Evolutionary conservation across 2,797 vertebrate genomes (phyloP).

Genomic region (Argentina silus): DNA sequence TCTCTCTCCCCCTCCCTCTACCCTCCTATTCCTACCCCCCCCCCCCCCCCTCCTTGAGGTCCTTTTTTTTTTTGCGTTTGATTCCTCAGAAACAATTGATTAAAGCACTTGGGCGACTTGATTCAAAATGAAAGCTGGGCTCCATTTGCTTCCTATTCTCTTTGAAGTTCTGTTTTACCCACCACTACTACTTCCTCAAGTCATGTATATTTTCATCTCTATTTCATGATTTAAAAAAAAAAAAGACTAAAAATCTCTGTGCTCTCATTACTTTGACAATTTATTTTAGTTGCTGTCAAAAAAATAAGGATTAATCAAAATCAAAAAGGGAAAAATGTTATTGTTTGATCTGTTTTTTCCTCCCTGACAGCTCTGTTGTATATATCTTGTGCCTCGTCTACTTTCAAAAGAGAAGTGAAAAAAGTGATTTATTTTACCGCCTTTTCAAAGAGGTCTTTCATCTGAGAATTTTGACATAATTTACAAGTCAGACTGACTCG

Average conservation of each 20-base stretch:
- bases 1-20: not conserved
- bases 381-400: conserved; percentile 53
- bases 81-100: conserved; percentile 76
- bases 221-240: conserved; percentile 61
- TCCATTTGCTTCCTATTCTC: conserved; percentile 70
- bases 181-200: conserved; percentile 61
- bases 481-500: conserved; percentile 61
- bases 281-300: conserved; percentile 75
- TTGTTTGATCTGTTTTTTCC: conserved; percentile 72
- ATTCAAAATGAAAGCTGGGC: conserved; percentile 70
- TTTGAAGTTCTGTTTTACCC: conserved; percentile 70
- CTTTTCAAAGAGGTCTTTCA: conserved; percentile 75
- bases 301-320: conserved; percentile 67
- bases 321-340: conserved; percentile 69
- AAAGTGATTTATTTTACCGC: conserved; percentile 62
- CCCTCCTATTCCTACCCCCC: not conserved
- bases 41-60: not conserved
- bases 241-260: conserved; percentile 38
- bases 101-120: conserved; percentile 71
- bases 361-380: conserved; percentile 20
- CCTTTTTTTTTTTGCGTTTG: conserved; percentile 55
- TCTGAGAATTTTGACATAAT: conserved; percentile 70
- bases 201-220: conserved; percentile 69
- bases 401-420: conserved; percentile 58
- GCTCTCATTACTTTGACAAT: conserved; percentile 72